phyloP scores from a whole-genome alignment of 2,797 vertebrate genomes.

The Acanthurus tractus region DNA sequence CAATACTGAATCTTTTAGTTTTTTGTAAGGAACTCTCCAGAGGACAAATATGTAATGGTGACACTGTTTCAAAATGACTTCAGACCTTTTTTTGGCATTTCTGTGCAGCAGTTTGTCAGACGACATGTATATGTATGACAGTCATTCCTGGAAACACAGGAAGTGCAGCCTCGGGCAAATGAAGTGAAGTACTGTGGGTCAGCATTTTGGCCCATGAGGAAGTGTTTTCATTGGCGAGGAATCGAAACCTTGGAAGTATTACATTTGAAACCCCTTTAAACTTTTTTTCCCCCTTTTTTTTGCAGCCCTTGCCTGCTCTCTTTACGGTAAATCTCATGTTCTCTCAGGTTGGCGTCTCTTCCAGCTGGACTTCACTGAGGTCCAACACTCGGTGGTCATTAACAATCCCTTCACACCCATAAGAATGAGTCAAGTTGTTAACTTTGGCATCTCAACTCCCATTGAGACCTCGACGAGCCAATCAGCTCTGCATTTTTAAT shows the following conservation, averaged over 20 bases:
- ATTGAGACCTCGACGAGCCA: conserved; percentile 34
- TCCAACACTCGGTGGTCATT: conserved; percentile 47
- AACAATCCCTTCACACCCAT: conserved; percentile 60
- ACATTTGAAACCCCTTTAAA: conserved; percentile 1
- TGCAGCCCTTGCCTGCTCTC: neutral
- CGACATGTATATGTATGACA: neutral
- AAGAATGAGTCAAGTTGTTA: conserved; percentile 56
- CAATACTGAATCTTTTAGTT: neutral
- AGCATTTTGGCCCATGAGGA: conserved; percentile 16
- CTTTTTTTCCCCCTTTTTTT: neutral
- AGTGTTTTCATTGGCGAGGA: conserved; percentile 22
- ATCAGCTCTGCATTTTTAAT: conserved; percentile 48
- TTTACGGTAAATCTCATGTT: conserved; percentile 58
- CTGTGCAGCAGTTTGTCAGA: neutral
- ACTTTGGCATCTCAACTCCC: conserved; percentile 59
- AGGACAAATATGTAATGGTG: neutral
- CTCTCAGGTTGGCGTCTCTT: conserved; percentile 42
- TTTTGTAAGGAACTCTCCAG: neutral
- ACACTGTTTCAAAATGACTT: neutral
- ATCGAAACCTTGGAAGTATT: conserved; percentile 21
- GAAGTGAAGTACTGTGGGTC: conserved; percentile 12
- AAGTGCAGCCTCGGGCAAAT: conserved; percentile 5
- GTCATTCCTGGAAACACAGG: conserved; percentile 8
- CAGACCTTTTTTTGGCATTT: neutral
- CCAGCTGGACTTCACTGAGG: conserved; percentile 54